Evolutionary conservation across 2,797 vertebrate genomes (phyloP).

Genomic region (Cheirogaleus major): DNA sequence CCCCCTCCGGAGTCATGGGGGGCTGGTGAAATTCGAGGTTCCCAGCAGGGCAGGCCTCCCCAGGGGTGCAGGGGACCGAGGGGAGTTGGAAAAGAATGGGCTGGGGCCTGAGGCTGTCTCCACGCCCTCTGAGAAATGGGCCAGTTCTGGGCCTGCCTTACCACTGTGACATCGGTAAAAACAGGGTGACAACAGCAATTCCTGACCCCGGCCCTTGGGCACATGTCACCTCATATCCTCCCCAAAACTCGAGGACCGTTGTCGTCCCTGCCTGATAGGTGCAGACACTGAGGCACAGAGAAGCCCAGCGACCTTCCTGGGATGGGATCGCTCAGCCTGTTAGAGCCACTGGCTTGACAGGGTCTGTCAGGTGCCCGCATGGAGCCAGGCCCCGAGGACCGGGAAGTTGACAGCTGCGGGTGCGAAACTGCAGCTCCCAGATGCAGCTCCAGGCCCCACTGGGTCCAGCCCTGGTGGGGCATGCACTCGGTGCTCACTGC

Average conservation of each 20-base stretch:
- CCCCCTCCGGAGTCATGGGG: background rate
- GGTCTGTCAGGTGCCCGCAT: too few species aligned
- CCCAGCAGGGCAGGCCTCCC: background rate
- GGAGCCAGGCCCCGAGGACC: background rate
- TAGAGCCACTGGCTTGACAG: too few species aligned
- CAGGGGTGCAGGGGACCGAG: background rate
- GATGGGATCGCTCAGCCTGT: background rate
- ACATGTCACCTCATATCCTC: background rate
- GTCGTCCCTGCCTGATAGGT: background rate
- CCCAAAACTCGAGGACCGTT: background rate
- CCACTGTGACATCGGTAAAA: rapidly evolving
- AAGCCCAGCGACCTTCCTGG: background rate
- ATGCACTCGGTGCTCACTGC: background rate
- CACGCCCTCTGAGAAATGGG: background rate
- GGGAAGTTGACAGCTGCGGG: too few species aligned
- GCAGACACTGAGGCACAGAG: background rate
- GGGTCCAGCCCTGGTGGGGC: too few species aligned
- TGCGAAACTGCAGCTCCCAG: background rate
- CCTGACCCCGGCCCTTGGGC: background rate
- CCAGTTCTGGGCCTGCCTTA: background rate
- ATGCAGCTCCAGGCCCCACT: background rate
- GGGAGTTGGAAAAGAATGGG: background rate
- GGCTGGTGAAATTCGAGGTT: background rate
- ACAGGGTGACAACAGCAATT: background rate
- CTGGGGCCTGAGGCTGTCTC: background rate